phyloP scores from a whole-genome alignment of 2,113 vertebrate genomes.

The Phrynosoma blainvillii region DNA sequence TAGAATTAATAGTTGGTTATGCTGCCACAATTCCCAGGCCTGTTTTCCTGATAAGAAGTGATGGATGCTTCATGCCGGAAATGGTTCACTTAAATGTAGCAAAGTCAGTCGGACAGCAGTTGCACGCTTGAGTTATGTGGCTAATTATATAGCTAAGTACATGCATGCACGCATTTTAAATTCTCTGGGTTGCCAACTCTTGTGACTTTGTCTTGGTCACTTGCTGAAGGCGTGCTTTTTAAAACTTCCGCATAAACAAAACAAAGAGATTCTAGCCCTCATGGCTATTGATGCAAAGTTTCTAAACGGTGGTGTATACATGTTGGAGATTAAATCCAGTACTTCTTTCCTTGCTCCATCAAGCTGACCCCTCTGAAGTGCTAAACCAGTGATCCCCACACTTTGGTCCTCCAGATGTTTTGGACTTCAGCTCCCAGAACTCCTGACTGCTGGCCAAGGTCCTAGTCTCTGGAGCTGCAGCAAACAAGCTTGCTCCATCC shows the following conservation, averaged over 20 bases:
- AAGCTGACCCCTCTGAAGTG: too few relatives aligned
- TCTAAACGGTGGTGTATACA: background rate
- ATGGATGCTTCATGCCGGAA: background rate
- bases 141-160: conserved; percentile 36
- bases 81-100: conserved; percentile 31
- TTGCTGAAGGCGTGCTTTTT: background rate
- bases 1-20: conserved; percentile 36
- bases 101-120: conserved; percentile 32
- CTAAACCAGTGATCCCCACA: too few relatives aligned
- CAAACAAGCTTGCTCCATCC: too few relatives aligned
- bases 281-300: background rate
- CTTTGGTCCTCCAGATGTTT: too few relatives aligned
- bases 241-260: background rate
- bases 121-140: conserved; percentile 13
- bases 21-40: conserved; percentile 30
- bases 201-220: conserved; percentile 24
- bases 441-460: too few relatives aligned
- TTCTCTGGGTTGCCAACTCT: conserved; percentile 33
- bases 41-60: conserved; percentile 42
- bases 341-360: too few relatives aligned
- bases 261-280: background rate
- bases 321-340: too few relatives aligned
- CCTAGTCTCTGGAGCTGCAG: too few relatives aligned
- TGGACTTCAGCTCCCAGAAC: too few relatives aligned
- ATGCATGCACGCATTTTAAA: background rate